These are phyloP conservation scores for Drosophila testacea DNA, from an alignment of 2,888 invertebrate genomes.

Conservation along the genomic window DNA sequence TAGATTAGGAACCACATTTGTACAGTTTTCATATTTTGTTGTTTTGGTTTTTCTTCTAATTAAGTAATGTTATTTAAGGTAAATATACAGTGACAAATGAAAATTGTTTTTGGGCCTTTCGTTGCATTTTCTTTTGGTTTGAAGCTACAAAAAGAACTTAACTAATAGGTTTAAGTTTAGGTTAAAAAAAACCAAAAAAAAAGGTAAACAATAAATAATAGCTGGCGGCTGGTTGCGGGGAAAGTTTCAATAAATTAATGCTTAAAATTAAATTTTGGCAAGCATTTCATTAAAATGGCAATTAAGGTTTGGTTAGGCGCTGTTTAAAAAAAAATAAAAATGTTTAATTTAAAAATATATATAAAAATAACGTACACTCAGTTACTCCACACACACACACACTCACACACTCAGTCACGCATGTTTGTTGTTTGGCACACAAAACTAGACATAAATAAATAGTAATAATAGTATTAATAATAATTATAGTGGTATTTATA, in stretches of 20 bases:
- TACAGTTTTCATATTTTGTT: slow-evolving; percentile 81
- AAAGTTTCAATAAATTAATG: slow-evolving; percentile 47
- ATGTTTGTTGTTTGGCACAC: slow-evolving; percentile 61
- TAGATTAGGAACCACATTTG: slow-evolving; percentile 85
- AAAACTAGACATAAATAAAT: slow-evolving; percentile 69
- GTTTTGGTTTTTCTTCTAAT: slow-evolving; percentile 32
- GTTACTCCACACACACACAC: neutral
- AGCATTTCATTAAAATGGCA: slow-evolving; percentile 70
- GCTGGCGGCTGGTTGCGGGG: slow-evolving; percentile 21
- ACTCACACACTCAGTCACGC: slow-evolving; percentile 11
- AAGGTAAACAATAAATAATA: slow-evolving; percentile 57
- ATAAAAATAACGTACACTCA: slow-evolving; percentile 3
- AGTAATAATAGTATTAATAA: slow-evolving; percentile 27
- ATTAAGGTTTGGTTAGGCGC: slow-evolving; percentile 41
- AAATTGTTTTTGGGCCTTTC: slow-evolving; percentile 37
- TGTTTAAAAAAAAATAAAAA: slow-evolving; percentile 22
- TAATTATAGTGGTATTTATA: slow-evolving; percentile 17
- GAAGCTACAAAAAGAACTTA: slow-evolving; percentile 48
- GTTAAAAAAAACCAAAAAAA: neutral
- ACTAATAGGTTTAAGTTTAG: neutral
- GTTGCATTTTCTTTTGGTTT: slow-evolving; percentile 61
- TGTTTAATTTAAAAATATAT: slow-evolving; percentile 6
- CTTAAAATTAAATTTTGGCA: slow-evolving; percentile 68
- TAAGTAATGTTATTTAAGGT: slow-evolving; percentile 60
- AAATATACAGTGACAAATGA: slow-evolving; percentile 64